Conservation (phyloP, 2,888 invertebrate genomes). For the Helobdella robusta region DNA sequence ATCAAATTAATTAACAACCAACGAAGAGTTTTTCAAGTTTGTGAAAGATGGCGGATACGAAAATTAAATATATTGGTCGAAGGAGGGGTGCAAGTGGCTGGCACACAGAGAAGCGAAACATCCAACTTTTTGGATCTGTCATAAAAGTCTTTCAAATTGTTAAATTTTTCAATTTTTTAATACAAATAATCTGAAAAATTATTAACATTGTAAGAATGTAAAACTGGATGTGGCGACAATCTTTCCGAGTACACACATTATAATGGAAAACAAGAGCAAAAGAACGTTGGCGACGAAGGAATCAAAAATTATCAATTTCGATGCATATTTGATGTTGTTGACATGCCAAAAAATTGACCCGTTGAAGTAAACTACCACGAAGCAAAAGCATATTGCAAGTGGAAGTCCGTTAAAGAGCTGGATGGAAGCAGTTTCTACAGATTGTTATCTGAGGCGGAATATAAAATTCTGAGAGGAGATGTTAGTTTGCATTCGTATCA, state of each 20-base stretch:
- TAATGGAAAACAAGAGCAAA: no score
- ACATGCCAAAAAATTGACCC: constrained; percentile 46
- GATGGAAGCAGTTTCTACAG: constrained; percentile 44
- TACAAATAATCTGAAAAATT: neutral
- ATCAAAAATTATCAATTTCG: constrained; percentile 38
- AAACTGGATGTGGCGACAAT: constrained; percentile 42
- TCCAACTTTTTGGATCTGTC: constrained; percentile 46
- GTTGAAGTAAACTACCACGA: constrained; percentile 48
- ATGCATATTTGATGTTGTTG: constrained; percentile 44
- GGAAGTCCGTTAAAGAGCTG: no score
- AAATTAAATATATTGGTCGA: constrained; percentile 40
- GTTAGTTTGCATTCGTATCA: constrained; percentile 23
- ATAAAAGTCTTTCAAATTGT: no score
- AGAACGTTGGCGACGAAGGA: neutral
- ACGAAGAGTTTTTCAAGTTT: constrained; percentile 44
- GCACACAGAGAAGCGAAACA: constrained; percentile 41
- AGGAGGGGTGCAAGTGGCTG: constrained; percentile 46
- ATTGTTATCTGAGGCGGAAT: constrained; percentile 45
- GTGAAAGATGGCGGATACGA: constrained; percentile 42
- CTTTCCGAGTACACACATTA: constrained; percentile 43
- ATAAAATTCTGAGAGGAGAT: constrained; percentile 41
- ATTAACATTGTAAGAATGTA: constrained; percentile 39
- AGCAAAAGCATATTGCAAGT: constrained; percentile 46
- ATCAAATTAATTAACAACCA: constrained; percentile 42
- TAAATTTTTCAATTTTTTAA: no score